Evolutionary conservation across 64 coral and sea anemone genomes (phyloP), one percentile per base, ranked within the genome.

Genomic region (Actinia tenebrosa): DNA sequence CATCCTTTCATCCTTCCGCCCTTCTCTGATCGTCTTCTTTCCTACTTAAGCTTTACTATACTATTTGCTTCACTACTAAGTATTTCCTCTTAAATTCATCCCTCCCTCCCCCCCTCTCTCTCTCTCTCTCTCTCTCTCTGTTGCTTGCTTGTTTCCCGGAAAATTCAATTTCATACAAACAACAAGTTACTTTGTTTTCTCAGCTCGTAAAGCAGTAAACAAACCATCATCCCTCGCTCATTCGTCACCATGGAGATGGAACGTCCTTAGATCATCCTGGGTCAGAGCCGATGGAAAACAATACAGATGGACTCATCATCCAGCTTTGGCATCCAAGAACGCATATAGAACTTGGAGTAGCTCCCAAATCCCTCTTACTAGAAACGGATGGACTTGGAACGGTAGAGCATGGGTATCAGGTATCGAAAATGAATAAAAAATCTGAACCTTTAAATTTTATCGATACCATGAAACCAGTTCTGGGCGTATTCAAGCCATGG

Each of bases 381-480:
- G 56, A 44, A 85, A 85, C 18, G 52, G 56, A 44, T 85, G 83
- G 83, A 27, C 83, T 85, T 61, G 56, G 56, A 62, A 85, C 10
- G 69, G 69, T 27, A 75, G 25, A 75, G 23, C 69, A 26, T 75
- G 69, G 69, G 26, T 75, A 30, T 18, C 69, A 75, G 69, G 69
- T 75, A 42, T 50, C 7, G 15, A 58, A 58, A 58, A 58, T 2
- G 13, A 58, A 58, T 2, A 58, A 58, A 58, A 37, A 37, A 37
- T 37, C 30, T 37, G 30, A 37, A 37, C 30, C 47, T 50, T 50
- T 50, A 4, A 8, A 5, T 50, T 50, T 50, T 50, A 50, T 50
- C 47, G 47, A 50, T 50, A 50, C 47, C 47, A 4, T 50, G 47
- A 50, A 50, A 50, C 47, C 3, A 50, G 4, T 8, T 50, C 47